These are phyloP conservation scores for Poeciliopsis paucimaculata DNA, from an alignment of 2,797 vertebrate species.

Conservation along the genomic window DNA sequence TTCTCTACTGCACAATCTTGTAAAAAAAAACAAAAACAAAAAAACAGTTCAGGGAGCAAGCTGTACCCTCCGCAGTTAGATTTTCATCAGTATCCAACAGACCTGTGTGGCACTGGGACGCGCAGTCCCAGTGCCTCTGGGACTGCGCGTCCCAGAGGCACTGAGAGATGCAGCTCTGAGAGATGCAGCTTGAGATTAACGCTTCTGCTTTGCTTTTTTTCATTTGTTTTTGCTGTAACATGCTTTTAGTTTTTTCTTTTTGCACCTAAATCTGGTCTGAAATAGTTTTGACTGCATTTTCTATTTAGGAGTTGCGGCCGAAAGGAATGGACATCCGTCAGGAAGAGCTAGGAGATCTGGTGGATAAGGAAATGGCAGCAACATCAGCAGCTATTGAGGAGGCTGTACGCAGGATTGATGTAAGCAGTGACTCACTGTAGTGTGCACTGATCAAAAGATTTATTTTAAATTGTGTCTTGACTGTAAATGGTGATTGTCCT, in stretches of 20 bases:
- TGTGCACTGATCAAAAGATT: neutral
- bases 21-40: neutral
- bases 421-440: slow-evolving; percentile 62
- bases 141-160: no score
- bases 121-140: no score
- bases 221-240: neutral
- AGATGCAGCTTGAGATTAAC: neutral
- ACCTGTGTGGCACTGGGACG: neutral
- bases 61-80: neutral
- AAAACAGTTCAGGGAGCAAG: neutral
- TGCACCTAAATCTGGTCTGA: neutral
- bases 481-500: neutral
- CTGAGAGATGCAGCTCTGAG: no score
- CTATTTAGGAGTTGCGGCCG: slow-evolving; percentile 88
- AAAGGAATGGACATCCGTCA: slow-evolving; percentile 91
- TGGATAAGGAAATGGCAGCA: slow-evolving; percentile 97
- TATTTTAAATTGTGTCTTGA: rapidly evolving
- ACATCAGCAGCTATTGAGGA: slow-evolving; percentile 94
- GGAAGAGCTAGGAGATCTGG: slow-evolving; percentile 95
- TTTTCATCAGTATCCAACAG: neutral
- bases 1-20: neutral
- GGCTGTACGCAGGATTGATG: slow-evolving; percentile 93
- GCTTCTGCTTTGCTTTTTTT: neutral
- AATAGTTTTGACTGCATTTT: neutral
- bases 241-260: neutral